phyloP scores from a whole-genome alignment of 1,140 invertebrate species.

The Araneus ventricosus region DNA sequence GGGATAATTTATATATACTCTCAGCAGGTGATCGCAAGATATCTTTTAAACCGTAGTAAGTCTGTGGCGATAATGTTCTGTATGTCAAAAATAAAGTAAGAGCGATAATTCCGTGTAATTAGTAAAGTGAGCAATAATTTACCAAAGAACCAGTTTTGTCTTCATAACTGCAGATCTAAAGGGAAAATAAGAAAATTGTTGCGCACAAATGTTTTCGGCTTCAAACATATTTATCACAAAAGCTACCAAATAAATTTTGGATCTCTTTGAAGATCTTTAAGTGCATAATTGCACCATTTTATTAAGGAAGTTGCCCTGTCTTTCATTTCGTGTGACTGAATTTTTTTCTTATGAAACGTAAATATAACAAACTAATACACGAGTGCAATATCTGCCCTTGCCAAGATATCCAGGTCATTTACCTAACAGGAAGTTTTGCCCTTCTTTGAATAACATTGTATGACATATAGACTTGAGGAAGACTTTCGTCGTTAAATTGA shows the following conservation, averaged over 20 bases:
- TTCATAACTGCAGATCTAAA: background rate
- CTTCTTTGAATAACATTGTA: background rate
- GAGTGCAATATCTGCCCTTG: background rate
- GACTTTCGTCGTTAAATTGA: no score
- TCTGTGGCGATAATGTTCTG: conserved; percentile 7
- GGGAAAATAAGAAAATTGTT: background rate
- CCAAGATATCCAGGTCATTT: background rate
- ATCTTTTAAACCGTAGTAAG: background rate
- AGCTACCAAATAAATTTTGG: background rate
- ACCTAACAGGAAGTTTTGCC: background rate
- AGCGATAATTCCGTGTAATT: background rate
- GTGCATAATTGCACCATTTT: background rate
- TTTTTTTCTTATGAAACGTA: background rate
- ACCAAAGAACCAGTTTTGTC: background rate
- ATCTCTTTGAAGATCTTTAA: background rate
- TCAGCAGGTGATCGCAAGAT: background rate
- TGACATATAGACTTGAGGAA: background rate
- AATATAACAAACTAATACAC: background rate
- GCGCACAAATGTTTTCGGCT: background rate
- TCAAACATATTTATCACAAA: background rate
- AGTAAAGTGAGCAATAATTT: background rate
- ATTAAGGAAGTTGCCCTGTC: background rate
- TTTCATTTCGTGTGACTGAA: background rate
- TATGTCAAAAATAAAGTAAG: background rate
- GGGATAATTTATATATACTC: background rate